A percentile compares a stretch with the other conserved stretches of the same genome.
Evolutionary conservation across 2,113 vertebrate species (phyloP).

Genomic region (Caracal caracal): DNA sequence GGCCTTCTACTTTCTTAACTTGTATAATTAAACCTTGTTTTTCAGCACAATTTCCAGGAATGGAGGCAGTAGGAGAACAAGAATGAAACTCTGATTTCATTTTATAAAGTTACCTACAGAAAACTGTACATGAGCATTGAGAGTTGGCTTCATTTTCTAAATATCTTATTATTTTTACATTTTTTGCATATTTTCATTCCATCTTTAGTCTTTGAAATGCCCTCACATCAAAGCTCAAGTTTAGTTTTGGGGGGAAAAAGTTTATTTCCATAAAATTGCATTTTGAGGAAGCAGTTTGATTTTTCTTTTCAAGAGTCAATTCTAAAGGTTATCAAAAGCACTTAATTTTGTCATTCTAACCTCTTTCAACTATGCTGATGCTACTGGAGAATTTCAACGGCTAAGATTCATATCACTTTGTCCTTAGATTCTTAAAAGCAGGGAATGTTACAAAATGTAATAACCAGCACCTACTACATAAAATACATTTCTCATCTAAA

Average conservation of each 20-base stretch:
- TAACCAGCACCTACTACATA: background rate
- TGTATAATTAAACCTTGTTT: constrained; percentile 4
- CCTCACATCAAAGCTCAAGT: background rate
- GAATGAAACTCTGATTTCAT: background rate
- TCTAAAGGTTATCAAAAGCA: background rate
- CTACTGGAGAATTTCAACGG: background rate
- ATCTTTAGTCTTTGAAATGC: background rate
- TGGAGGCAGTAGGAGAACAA: background rate
- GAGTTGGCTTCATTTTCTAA: background rate
- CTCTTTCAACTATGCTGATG: background rate
- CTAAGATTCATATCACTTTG: background rate
- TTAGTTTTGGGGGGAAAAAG: background rate
- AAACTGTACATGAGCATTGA: background rate
- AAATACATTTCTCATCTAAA: background rate
- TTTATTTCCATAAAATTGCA: background rate
- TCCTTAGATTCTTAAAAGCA: background rate
- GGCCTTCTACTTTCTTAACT: background rate
- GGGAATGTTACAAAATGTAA: background rate
- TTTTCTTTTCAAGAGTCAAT: background rate
- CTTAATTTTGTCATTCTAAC: background rate
- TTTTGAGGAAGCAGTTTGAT: background rate
- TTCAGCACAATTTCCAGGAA: background rate
- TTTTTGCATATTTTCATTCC: background rate
- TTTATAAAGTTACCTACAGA: background rate
- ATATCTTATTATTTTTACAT: background rate